These are phyloP conservation scores for Coreoperca whiteheadi DNA, from an alignment of 2,113 vertebrate species.

Conservation along the genomic window DNA sequence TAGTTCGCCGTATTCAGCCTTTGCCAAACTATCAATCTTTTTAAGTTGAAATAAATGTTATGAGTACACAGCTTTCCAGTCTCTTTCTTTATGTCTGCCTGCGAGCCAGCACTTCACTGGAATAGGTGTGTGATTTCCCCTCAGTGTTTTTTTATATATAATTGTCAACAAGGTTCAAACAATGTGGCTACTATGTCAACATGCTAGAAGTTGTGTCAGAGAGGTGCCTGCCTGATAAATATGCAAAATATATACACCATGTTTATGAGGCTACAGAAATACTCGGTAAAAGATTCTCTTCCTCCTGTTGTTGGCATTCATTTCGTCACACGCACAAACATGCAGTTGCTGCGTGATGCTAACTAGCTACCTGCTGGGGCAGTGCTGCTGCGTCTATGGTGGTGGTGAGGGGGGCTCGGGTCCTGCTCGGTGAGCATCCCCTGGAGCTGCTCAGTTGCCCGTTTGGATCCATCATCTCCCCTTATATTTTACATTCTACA, in stretches of 20 bases:
- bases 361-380: too few relatives aligned
- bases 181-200: too few relatives aligned
- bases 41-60: slow-evolving; percentile 2
- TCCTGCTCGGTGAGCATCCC: too few relatives aligned
- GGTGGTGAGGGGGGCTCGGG: too few relatives aligned
- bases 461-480: too few relatives aligned
- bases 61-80: neutral
- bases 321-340: neutral
- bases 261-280: neutral
- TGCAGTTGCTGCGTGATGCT: neutral
- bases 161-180: neutral
- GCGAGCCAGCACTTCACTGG: neutral
- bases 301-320: neutral
- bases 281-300: neutral
- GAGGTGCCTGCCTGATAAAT: neutral
- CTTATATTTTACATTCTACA: too few relatives aligned
- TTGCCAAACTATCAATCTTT: neutral
- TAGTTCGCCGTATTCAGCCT: neutral
- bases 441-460: too few relatives aligned
- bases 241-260: neutral
- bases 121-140: neutral
- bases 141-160: neutral
- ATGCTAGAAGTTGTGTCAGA: neutral
- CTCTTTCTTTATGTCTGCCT: slow-evolving; percentile 1
- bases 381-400: too few relatives aligned